phyloP scores from a whole-genome alignment of 2,888 invertebrate genomes.

The Auanema freiburgensis region DNA sequence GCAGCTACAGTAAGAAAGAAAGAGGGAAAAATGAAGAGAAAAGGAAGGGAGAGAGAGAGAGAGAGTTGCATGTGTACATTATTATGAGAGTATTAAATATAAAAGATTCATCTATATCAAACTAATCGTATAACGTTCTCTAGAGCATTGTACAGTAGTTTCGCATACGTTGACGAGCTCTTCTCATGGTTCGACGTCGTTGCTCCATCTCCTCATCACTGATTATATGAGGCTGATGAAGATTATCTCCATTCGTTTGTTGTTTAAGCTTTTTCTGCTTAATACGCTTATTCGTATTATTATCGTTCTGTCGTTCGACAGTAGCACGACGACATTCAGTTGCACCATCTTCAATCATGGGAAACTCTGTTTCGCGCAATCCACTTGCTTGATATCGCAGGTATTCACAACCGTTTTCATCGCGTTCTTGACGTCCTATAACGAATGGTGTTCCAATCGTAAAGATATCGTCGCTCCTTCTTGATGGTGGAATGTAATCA shows the following conservation, averaged over 20 bases:
- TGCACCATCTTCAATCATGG: constrained; percentile 50
- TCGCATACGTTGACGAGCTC: constrained; percentile 56
- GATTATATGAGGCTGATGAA: no score
- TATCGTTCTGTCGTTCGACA: no score
- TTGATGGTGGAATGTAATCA: constrained; percentile 25
- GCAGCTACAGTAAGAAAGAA: no score
- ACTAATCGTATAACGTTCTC: no score
- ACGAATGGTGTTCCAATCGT: constrained; percentile 40
- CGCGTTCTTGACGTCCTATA: constrained; percentile 37
- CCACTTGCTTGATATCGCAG: constrained; percentile 17
- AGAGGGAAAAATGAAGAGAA: no score
- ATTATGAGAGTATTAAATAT: no score
- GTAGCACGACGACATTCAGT: constrained; percentile 41
- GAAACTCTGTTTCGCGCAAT: constrained; percentile 34
- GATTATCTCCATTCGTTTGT: no score
- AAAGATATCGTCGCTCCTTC: constrained; percentile 30
- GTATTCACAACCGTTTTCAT: constrained; percentile 38
- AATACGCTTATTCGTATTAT: no score
- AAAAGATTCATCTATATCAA: no score
- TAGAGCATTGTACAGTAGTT: constrained; percentile 60
- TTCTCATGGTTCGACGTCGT: constrained; percentile 44
- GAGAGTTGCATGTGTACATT: no score
- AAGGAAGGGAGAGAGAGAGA: no score
- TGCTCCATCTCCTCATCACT: constrained; percentile 37
- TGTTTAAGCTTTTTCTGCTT: no score